These are phyloP conservation scores for Epizoanthus illoricatus DNA, from an alignment of 92 coral and sea anemone genomes.

Conservation along the genomic window DNA sequence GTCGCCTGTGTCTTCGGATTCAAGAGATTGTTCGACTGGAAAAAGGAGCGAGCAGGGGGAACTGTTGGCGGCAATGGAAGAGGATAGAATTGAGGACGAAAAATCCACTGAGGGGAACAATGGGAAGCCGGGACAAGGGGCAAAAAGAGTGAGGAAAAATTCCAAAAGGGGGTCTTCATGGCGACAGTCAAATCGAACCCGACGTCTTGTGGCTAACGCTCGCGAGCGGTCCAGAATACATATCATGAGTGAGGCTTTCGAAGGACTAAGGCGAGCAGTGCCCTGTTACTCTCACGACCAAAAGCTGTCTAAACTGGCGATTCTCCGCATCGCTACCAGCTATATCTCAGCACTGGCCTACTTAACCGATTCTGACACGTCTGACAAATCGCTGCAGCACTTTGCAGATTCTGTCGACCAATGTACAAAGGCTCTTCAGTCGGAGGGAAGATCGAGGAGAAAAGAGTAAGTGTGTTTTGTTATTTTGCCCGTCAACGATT, in stretches of 20 bases:
- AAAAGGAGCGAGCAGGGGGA: conserved; percentile 9
- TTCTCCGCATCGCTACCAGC: conserved; percentile 88
- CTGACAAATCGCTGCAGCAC: conserved; percentile 82
- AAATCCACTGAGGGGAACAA: conserved; percentile 14
- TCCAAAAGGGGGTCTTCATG: conserved; percentile 67
- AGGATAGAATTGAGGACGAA: conserved; percentile 32
- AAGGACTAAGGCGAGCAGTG: conserved; percentile 86
- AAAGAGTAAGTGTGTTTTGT: conserved; percentile 64
- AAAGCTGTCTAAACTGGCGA: conserved; percentile 92
- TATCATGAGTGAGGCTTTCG: conserved; percentile 96
- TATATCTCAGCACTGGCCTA: conserved; percentile 88
- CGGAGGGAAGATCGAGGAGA: conserved; percentile 88
- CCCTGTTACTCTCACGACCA: conserved; percentile 94
- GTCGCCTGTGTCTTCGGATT: conserved; percentile 12
- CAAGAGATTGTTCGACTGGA: conserved; percentile 31
- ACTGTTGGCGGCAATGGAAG: background rate
- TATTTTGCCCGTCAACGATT: background rate
- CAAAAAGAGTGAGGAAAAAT: conserved; percentile 58
- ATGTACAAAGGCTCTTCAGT: conserved; percentile 90
- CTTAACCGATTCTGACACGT: conserved; percentile 81
- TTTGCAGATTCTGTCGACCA: conserved; percentile 93
- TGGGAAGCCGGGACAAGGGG: conserved; percentile 47
- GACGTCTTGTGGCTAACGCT: conserved; percentile 94
- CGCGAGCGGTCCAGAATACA: conserved; percentile 94
- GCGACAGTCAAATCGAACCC: conserved; percentile 85